phyloP scores from a whole-genome alignment of 2,888 invertebrate species.

The Rapana venosa region DNA sequence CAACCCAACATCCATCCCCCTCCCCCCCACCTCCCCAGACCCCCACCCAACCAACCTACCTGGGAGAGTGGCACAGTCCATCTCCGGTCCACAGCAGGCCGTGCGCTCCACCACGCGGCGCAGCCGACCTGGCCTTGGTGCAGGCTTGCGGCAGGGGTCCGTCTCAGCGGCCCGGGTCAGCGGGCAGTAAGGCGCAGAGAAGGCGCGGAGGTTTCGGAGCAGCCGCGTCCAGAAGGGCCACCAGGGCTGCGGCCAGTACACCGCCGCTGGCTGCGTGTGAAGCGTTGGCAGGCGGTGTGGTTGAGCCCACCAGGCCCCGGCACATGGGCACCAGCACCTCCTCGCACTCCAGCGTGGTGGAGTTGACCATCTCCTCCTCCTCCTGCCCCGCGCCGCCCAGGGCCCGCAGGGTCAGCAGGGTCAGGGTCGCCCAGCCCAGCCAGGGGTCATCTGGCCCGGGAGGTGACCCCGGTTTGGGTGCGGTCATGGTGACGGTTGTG shows the following conservation, averaged over 20 bases:
- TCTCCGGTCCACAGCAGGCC: slow-evolving; percentile 57
- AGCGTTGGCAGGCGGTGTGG: slow-evolving; percentile 64
- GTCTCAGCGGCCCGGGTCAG: slow-evolving; percentile 50
- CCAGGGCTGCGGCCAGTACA: slow-evolving; percentile 66
- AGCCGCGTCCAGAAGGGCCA: slow-evolving; percentile 70
- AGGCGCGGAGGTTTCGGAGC: slow-evolving; percentile 66
- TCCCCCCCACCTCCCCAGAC: too few relatives aligned
- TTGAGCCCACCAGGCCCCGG: slow-evolving; percentile 61
- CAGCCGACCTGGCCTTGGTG: slow-evolving; percentile 59
- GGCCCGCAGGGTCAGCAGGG: not conserved
- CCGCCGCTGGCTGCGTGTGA: slow-evolving; percentile 60
- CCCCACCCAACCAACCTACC: slow-evolving; percentile 38
- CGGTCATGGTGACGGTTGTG: too few relatives aligned
- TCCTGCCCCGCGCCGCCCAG: not conserved
- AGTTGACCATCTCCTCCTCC: slow-evolving; percentile 32
- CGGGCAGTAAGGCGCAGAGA: slow-evolving; percentile 69
- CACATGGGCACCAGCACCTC: slow-evolving; percentile 66
- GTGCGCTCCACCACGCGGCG: slow-evolving; percentile 52
- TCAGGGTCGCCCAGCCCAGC: slow-evolving; percentile 21
- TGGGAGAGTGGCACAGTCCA: slow-evolving; percentile 51
- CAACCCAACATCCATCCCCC: not conserved
- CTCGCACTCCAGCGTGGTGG: slow-evolving; percentile 36
- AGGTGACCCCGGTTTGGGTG: too few relatives aligned
- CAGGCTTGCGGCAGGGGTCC: slow-evolving; percentile 64
- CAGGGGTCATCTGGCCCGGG: not conserved